Evolutionary conservation across 2,797 vertebrate species (phyloP).

Genomic region (Semaprochilodus insignis): DNA sequence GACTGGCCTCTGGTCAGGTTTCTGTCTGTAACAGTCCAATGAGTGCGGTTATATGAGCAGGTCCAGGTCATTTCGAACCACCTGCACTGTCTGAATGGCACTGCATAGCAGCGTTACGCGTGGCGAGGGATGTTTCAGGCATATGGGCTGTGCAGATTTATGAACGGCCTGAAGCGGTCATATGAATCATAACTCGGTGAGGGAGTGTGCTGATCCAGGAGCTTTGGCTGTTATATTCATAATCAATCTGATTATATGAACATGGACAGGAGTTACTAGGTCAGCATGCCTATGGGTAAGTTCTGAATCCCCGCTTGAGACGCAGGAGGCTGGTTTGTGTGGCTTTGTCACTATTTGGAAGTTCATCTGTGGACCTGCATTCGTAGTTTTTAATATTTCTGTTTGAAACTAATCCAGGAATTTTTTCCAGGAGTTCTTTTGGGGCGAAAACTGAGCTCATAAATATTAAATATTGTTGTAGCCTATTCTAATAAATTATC

Average conservation of each 20-base stretch:
- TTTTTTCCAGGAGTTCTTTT: too few species aligned
- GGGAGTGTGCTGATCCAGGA: conserved; percentile 18
- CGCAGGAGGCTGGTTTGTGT: neutral
- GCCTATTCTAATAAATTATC: too few species aligned
- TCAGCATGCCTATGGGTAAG: neutral
- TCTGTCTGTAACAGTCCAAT: neutral
- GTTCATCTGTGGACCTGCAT: neutral
- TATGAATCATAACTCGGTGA: neutral
- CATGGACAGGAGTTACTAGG: conserved; percentile 25
- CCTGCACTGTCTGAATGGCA: too few species aligned
- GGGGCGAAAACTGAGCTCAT: too few species aligned
- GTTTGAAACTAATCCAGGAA: too few species aligned
- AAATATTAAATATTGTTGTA: too few species aligned
- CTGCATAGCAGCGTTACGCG: neutral
- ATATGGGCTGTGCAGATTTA: neutral
- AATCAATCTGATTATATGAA: conserved; percentile 45
- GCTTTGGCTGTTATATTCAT: conserved; percentile 22
- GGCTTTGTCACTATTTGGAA: neutral
- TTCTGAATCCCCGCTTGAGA: neutral
- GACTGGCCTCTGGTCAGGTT: neutral
- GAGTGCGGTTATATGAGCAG: neutral
- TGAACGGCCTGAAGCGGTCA: neutral
- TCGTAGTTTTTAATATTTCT: too few species aligned
- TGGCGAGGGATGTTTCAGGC: neutral
- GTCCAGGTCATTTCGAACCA: neutral